Base-by-base conservation (phyloP, 2,888 invertebrate genomes). In the Melanotus villosus region DNA sequence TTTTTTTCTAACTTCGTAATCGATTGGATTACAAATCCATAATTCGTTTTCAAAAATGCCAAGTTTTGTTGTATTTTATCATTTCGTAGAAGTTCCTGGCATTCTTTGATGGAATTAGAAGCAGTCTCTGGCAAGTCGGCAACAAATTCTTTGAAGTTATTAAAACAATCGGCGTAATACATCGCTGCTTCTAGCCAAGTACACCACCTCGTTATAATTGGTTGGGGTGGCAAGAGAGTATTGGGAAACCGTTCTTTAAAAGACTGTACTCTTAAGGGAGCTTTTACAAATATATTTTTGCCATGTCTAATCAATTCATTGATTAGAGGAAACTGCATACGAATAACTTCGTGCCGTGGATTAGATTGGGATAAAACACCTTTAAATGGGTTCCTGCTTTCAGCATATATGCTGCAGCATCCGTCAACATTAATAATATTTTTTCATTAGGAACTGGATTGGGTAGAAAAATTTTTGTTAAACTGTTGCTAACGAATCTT, bases 321-420 rank as follows among this genome's bases (percentile, higher is more conserved):
- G 4, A 50, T 30, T 12, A 26, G 4, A 5, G 50, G 50, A 12
- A 26, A 26, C 12, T 50, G 50, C 26, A 50, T 2, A 1, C 26
- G n/a, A 36, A 56, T 38, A 2, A 19, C n/a, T 36, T 56, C 56
- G 50, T 26, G 9, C 50, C n/a, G 9, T 34, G 56, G 10, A 56
- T 56, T 0, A 56, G n/a, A 1, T 56, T 36, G 3, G 10, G n/a
- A 56, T 56, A 56, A 56, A 56, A 56, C 5, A 56, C 10, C 12
- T 30, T 56, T 34, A 56, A 32, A 56, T 32, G 32, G 19, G 9
- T 12, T n/a, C 21, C 56, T 32, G 56, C 56, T 26, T 56, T 56
- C 34, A 56, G 2, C 56, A 56, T 32, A 32, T 56, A 56, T 32
- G 56, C 32, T 10, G 56, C 56, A 3, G 56, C 56, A 36, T 56